phyloP scores from a whole-genome alignment of 53 echinoderm and acorn worm species.

The Hippasteria phrygiana region DNA sequence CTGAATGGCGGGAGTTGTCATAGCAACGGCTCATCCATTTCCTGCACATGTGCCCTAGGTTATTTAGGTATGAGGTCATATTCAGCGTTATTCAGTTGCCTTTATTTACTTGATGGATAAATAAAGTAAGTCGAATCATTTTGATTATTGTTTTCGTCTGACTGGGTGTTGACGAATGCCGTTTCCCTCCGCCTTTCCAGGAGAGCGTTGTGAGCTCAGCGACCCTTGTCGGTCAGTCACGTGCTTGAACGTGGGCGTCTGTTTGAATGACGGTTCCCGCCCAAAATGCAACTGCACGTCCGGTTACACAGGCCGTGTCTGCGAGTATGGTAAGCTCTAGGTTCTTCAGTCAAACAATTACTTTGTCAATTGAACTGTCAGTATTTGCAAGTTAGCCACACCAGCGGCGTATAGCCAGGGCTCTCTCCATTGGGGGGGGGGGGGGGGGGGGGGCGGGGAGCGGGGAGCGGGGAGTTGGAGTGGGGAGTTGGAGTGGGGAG shows the following conservation, averaged over 20 bases:
- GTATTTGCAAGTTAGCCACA: too few relatives aligned
- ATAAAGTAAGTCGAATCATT: too few relatives aligned
- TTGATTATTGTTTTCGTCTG: too few relatives aligned
- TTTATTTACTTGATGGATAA: neutral
- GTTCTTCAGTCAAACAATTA: neutral
- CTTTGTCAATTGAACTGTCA: neutral
- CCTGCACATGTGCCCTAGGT: slow-evolving; percentile 52
- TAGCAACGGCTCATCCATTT: slow-evolving; percentile 34
- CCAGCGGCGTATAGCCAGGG: too few relatives aligned
- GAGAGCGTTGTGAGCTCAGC: slow-evolving; percentile 23
- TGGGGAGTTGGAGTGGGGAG: too few relatives aligned
- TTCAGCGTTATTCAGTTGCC: neutral
- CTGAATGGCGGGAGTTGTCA: slow-evolving; percentile 64
- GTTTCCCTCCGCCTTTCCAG: neutral
- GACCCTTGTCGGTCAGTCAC: slow-evolving; percentile 36
- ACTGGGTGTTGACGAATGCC: too few relatives aligned
- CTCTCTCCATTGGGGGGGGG: too few relatives aligned
- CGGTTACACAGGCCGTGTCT: slow-evolving; percentile 72
- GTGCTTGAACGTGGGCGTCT: slow-evolving; percentile 45
- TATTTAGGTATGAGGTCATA: slow-evolving; percentile 30
- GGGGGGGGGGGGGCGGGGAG: too few relatives aligned
- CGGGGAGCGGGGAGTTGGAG: too few relatives aligned
- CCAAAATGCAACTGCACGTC: slow-evolving; percentile 68
- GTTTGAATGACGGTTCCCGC: neutral
- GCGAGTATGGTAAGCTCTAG: slow-evolving; percentile 69